Percentiles rank a stretch among this genome's conserved stretches.
These are phyloP conservation scores for Orthosia gothica DNA, from an alignment of 2,888 invertebrate species.

Conservation along the genomic window DNA sequence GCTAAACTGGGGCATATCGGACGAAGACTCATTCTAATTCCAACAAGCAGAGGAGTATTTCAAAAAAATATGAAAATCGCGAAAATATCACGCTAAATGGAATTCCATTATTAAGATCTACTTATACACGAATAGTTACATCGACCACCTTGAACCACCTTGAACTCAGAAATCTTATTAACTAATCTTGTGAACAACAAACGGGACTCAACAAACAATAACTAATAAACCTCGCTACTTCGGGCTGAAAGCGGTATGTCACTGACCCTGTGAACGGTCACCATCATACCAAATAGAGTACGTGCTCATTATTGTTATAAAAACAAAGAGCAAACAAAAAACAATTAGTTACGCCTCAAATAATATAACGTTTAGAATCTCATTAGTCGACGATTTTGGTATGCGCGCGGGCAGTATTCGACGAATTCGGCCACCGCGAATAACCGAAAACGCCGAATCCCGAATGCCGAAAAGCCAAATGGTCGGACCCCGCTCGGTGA, in stretches of 20 bases:
- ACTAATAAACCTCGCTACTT: constrained; percentile 24
- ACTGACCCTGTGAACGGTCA: constrained; percentile 57
- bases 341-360: constrained; percentile 73
- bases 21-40: not conserved
- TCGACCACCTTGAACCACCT: constrained; percentile 43
- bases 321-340: constrained; percentile 69
- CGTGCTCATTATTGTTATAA: constrained; percentile 61
- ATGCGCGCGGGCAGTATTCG: constrained; percentile 82
- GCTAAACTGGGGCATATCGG: not conserved
- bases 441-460: constrained; percentile 84
- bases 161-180: constrained; percentile 50
- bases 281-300: constrained; percentile 53
- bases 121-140: not conserved
- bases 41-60: not conserved
- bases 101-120: not conserved
- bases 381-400: constrained; percentile 82
- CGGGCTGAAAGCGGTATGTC: constrained; percentile 46
- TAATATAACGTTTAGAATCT: constrained; percentile 83
- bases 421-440: constrained; percentile 80
- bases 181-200: constrained; percentile 31
- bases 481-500: constrained; percentile 86
- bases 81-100: not conserved
- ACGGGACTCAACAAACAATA: constrained; percentile 35
- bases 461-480: constrained; percentile 88
- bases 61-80: not conserved